A percentile compares a stretch with the other conserved stretches of the same genome.
Conservation (phyloP, 2,888 invertebrate genomes). For the Eretmocerus hayati region DNA sequence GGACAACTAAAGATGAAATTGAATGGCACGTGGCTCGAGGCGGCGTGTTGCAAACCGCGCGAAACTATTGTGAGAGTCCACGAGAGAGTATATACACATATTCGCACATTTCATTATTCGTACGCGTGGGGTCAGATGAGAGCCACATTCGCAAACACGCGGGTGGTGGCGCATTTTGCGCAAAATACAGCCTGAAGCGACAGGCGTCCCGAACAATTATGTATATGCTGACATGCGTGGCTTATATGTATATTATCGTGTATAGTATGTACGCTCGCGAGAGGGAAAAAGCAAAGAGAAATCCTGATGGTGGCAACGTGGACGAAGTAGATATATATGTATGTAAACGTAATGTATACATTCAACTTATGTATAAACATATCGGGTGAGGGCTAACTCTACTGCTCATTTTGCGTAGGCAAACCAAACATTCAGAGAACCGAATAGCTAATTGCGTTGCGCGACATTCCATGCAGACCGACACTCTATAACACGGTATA, state of each 20-base stretch:
- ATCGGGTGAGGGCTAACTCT: too few species aligned
- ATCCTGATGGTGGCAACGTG: too few species aligned
- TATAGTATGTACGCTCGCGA: too few species aligned
- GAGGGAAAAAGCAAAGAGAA: too few species aligned
- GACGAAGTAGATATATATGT: too few species aligned
- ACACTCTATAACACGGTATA: not conserved
- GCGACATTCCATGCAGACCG: conserved; percentile 3
- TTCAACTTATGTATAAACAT: too few species aligned
- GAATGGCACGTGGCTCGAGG: not conserved
- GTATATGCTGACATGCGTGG: too few species aligned
- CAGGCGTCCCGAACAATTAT: conserved; percentile 17
- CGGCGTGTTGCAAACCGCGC: conserved; percentile 1
- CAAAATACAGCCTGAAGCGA: conserved; percentile 11
- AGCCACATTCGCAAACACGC: conserved; percentile 8
- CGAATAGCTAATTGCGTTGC: conserved; percentile 16
- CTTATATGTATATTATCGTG: too few species aligned
- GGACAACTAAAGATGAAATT: too few species aligned
- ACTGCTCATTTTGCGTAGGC: conserved; percentile 7
- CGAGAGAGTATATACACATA: not conserved
- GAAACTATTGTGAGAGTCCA: conserved; percentile 4
- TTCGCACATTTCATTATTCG: conserved; percentile 19
- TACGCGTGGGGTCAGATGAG: conserved; percentile 1
- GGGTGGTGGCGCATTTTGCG: conserved; percentile 1
- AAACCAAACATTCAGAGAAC: conserved; percentile 14
- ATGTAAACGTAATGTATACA: too few species aligned